Evolutionary conservation across 2,113 vertebrate genomes (phyloP).

Genomic region (Austrofundulus limnaeus): DNA sequence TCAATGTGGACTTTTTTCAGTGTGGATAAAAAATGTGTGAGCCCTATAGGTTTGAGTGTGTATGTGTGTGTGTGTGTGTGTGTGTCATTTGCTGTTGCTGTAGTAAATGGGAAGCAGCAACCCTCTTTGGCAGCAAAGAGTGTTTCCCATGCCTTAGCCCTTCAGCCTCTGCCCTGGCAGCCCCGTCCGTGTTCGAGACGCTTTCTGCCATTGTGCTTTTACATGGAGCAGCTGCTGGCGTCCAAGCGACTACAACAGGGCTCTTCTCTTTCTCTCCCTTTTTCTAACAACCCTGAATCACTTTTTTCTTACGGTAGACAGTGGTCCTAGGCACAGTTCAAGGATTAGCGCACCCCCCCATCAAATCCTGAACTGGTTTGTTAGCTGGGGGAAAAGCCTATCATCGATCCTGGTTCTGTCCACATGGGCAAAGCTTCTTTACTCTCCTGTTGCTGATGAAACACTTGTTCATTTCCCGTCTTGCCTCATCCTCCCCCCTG

Average conservation of each 20-base stretch:
- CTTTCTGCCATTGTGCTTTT: constrained; percentile 90
- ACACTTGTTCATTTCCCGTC: constrained; percentile 61
- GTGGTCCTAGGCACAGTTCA: constrained; percentile 57
- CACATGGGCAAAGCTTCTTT: constrained; percentile 36
- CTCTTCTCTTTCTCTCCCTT: constrained; percentile 64
- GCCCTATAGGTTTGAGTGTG: constrained; percentile 59
- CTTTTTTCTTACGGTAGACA: constrained; percentile 51
- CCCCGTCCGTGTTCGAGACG: constrained; percentile 87
- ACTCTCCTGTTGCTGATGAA: constrained; percentile 38
- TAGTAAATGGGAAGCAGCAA: constrained; percentile 88
- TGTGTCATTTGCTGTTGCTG: constrained; percentile 76
- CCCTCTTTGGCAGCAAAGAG: constrained; percentile 90
- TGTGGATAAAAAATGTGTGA: constrained; percentile 56
- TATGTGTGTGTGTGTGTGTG: constrained; percentile 56
- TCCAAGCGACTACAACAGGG: constrained; percentile 84
- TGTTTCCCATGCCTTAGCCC: constrained; percentile 91
- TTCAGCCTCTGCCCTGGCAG: constrained; percentile 85
- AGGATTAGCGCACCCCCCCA: constrained; percentile 51
- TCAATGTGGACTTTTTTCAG: constrained; percentile 50
- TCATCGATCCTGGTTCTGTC: constrained; percentile 52
- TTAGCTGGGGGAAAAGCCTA: constrained; percentile 36
- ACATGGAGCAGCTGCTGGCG: constrained; percentile 89
- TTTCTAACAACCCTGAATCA: constrained; percentile 60
- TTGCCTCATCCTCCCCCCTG: constrained; percentile 50
- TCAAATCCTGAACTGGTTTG: constrained; percentile 51